Conservation (phyloP, 2,888 invertebrate species). For the Saturnia pavonia region DNA sequence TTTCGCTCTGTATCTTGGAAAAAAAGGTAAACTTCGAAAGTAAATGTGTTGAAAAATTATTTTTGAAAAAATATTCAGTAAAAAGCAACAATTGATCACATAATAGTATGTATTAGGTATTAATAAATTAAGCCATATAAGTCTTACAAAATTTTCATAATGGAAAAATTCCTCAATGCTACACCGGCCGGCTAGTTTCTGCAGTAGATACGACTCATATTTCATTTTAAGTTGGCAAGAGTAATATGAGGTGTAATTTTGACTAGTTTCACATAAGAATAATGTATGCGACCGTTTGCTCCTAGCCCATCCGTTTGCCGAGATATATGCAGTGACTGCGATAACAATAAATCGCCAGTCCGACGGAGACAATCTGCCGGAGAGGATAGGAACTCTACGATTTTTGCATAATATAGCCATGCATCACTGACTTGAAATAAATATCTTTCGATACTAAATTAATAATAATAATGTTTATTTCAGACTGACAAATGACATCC, state of each 20-base stretch:
- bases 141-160: neutral
- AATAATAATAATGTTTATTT: neutral
- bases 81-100: too few relatives aligned
- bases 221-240: conserved; percentile 1
- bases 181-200: neutral
- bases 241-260: conserved; percentile 35
- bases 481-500: too few relatives aligned
- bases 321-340: conserved; percentile 45
- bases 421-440: conserved; percentile 33
- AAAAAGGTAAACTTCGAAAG: too few relatives aligned
- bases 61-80: too few relatives aligned
- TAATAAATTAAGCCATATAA: too few relatives aligned
- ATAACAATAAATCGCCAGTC: conserved; percentile 42
- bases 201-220: conserved; percentile 25
- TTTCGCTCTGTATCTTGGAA: too few relatives aligned
- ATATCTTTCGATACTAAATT: neutral
- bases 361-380: conserved; percentile 2
- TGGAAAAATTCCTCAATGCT: neutral
- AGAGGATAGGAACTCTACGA: conserved; percentile 34
- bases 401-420: conserved; percentile 38
- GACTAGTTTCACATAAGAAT: conserved; percentile 33
- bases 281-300: conserved; percentile 34
- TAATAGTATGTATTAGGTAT: too few relatives aligned
- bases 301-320: conserved; percentile 42
- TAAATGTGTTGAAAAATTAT: too few relatives aligned